Conservation (phyloP, 1,140 invertebrate species). For the Ceratosolen solmsi region DNA sequence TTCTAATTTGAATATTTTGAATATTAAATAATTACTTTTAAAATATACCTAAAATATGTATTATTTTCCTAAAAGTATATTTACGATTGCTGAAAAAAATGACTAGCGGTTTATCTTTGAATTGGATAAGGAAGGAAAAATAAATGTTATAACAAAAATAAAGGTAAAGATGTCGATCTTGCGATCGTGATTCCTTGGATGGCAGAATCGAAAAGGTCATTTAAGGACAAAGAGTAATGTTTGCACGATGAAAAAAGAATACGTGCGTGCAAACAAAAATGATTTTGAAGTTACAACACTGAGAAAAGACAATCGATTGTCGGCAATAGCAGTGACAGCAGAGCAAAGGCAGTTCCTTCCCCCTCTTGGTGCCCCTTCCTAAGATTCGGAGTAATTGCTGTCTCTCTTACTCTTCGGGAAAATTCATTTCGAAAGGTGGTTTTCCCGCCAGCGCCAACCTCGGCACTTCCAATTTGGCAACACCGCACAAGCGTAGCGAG, state of each 20-base stretch:
- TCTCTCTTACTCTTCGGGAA: constrained; percentile 56
- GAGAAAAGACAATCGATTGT: constrained; percentile 46
- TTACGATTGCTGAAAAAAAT: no score
- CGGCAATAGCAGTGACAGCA: constrained; percentile 11
- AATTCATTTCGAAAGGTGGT: constrained; percentile 71
- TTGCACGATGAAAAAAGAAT: not conserved
- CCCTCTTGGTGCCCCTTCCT: not conserved
- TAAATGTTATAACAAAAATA: no score
- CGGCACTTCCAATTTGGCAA: constrained; percentile 57
- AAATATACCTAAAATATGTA: no score
- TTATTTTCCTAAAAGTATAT: no score
- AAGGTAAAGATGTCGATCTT: no score
- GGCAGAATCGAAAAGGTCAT: no score
- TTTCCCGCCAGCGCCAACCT: constrained; percentile 70
- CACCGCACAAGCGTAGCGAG: constrained; percentile 48
- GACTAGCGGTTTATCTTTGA: no score
- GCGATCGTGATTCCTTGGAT: no score
- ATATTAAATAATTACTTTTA: no score
- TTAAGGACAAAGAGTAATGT: no score
- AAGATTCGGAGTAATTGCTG: not conserved
- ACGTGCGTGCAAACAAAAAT: not conserved
- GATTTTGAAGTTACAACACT: not conserved
- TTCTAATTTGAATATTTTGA: no score
- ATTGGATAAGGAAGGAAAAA: no score
- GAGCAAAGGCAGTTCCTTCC: constrained; percentile 54